Evolutionary conservation across 2,797 vertebrate genomes (phyloP).

Genomic region (Poecilia wingei): DNA sequence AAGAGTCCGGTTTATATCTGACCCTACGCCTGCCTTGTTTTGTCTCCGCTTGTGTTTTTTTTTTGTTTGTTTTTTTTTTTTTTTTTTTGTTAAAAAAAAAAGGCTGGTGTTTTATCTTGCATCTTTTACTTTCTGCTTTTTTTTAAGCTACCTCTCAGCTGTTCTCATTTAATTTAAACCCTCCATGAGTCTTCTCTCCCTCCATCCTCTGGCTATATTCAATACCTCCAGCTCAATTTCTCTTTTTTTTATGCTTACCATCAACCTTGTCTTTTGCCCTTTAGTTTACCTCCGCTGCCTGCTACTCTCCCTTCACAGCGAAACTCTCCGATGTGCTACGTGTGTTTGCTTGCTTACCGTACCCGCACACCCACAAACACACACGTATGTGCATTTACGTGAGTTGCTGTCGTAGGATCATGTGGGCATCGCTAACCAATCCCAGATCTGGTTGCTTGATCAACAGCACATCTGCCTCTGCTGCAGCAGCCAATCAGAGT

Average conservation of each 20-base stretch:
- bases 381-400: conserved; percentile 35
- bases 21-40: conserved; percentile 6
- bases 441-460: conserved; percentile 54
- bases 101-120: conserved; percentile 6
- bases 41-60: background rate
- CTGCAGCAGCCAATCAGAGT: conserved; percentile 69
- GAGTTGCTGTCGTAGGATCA: conserved; percentile 63
- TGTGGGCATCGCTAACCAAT: conserved; percentile 73
- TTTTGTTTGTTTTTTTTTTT: background rate
- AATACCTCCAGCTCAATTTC: conserved; percentile 14
- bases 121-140: conserved; percentile 28
- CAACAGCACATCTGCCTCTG: conserved; percentile 66
- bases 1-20: conserved; percentile 9
- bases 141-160: conserved; percentile 9
- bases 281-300: conserved; percentile 19
- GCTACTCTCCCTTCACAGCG: conserved; percentile 43
- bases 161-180: conserved; percentile 27
- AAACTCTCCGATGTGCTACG: conserved; percentile 65
- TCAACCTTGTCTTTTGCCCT: conserved; percentile 37
- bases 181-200: conserved; percentile 4
- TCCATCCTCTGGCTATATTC: conserved; percentile 10
- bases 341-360: conserved; percentile 55
- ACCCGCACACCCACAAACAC: conserved; percentile 23
- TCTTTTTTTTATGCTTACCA: conserved; percentile 38
- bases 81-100: too few relatives aligned